These are phyloP conservation scores for Psophia crepitans DNA, from an alignment of 2,113 vertebrate genomes.

Conservation along the genomic window DNA sequence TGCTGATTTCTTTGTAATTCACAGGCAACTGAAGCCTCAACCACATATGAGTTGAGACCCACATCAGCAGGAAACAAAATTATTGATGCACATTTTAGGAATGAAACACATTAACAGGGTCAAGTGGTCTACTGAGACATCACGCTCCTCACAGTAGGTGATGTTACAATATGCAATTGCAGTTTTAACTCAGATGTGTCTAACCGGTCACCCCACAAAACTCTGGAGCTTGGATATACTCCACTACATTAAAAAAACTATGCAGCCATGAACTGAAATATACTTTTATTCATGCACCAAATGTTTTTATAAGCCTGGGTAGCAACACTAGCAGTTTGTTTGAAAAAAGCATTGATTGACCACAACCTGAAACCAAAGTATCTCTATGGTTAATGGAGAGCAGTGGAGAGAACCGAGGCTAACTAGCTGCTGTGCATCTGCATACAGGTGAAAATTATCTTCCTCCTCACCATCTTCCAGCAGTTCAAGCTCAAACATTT, in stretches of 20 bases:
- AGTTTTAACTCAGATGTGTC: neutral
- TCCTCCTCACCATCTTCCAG: neutral
- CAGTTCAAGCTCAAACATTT: neutral
- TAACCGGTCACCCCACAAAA: neutral
- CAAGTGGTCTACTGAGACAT: neutral
- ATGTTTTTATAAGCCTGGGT: neutral
- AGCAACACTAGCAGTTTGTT: neutral
- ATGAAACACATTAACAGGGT: neutral
- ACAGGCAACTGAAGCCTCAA: neutral
- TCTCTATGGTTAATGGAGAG: neutral
- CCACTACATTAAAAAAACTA: neutral
- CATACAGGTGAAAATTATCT: neutral
- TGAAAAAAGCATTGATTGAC: neutral
- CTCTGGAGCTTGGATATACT: neutral
- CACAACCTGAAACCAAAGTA: neutral
- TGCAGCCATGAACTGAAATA: neutral
- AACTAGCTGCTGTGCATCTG: neutral
- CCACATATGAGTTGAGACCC: rapidly evolving
- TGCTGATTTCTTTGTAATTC: neutral
- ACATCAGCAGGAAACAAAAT: neutral
- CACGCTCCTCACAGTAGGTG: neutral
- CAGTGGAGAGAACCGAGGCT: neutral
- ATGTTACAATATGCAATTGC: neutral
- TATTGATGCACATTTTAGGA: neutral
- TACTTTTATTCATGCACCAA: neutral